These are phyloP conservation scores for Oopsacas minuta DNA, from an alignment of 37 sponge, comb jelly and placozoan genomes.

Conservation along the genomic window DNA sequence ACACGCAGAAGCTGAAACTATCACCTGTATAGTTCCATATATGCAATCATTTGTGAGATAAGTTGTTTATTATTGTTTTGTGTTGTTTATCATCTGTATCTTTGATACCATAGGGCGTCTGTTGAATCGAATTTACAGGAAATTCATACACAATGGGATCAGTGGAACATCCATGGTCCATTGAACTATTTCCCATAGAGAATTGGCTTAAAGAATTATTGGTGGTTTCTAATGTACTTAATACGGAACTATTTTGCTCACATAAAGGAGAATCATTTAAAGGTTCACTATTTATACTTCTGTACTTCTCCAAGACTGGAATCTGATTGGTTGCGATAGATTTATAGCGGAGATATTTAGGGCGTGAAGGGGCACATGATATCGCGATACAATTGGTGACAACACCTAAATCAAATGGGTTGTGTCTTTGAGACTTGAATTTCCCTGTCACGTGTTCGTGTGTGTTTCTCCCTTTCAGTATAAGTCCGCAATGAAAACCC, in stretches of 20 bases:
- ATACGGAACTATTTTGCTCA: not conserved
- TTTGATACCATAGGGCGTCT: too few relatives aligned
- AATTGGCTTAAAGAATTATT: not conserved
- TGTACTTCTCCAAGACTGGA: not conserved
- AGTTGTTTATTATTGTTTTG: too few relatives aligned
- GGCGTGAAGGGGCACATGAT: conserved; percentile 52
- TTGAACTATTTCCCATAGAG: not conserved
- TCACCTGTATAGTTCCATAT: not conserved
- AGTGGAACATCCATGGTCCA: too few relatives aligned
- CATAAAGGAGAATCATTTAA: not conserved
- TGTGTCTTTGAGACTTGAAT: conserved; percentile 37
- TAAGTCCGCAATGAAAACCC: conserved; percentile 75
- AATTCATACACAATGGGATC: too few relatives aligned
- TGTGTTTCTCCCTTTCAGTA: conserved; percentile 69
- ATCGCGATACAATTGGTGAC: conserved; percentile 40
- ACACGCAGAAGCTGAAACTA: not conserved
- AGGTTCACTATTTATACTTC: not conserved
- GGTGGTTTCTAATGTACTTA: not conserved
- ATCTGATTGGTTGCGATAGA: not conserved
- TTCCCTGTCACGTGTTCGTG: conserved; percentile 96
- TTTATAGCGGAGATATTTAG: conserved; percentile 30
- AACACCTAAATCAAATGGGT: conserved; percentile 72
- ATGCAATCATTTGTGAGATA: too few relatives aligned
- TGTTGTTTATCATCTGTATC: too few relatives aligned
- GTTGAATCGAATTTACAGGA: not conserved